Evolutionary conservation across 2,888 invertebrate species (phyloP).

Genomic region (Calliphora vomitoria): DNA sequence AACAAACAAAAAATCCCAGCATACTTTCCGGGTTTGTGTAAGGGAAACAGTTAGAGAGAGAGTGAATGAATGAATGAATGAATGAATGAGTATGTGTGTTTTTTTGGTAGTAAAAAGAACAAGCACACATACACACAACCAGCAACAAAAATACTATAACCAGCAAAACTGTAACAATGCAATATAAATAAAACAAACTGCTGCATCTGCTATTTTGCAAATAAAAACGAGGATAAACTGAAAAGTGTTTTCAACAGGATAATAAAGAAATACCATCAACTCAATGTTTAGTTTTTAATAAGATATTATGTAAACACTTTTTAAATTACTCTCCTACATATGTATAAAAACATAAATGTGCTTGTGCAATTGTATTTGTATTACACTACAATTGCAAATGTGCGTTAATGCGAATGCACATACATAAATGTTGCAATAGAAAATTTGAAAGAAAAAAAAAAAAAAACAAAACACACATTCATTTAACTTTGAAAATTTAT

Average conservation of each 20-base stretch:
- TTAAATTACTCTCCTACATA: neutral
- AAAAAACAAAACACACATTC: constrained; percentile 4
- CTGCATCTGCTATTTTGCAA: constrained; percentile 20
- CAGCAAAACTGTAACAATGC: neutral
- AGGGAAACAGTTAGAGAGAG: neutral
- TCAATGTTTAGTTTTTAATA: too few relatives aligned
- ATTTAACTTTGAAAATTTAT: constrained; percentile 57
- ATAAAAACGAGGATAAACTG: neutral
- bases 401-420: constrained; percentile 58
- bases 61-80: neutral
- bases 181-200: constrained; percentile 23
- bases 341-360: neutral
- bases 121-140: neutral
- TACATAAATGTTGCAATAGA: constrained; percentile 3
- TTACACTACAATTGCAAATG: constrained; percentile 51
- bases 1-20: constrained; percentile 14
- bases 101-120: constrained; percentile 4
- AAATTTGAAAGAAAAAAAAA: neutral
- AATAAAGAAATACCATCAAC: too few relatives aligned
- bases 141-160: neutral
- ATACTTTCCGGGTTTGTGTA: constrained; percentile 40
- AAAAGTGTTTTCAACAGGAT: neutral
- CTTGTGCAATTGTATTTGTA: neutral
- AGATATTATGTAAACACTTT: neutral
- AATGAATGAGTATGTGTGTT: neutral